Conservation (phyloP, 2,888 invertebrate species). For the Caenorhabditis parvicauda region DNA sequence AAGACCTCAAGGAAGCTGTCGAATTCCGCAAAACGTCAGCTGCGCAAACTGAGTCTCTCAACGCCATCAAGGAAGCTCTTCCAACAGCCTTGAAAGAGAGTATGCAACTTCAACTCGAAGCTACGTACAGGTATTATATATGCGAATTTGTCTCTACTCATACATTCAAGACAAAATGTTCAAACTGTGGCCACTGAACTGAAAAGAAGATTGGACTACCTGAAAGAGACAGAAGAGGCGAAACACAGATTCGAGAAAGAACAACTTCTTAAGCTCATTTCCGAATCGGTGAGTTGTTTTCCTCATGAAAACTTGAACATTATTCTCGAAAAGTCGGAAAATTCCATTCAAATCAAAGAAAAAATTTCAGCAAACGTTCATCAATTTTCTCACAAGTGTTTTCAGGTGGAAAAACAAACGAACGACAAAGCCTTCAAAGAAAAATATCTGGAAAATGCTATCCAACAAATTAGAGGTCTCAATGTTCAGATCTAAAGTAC, state of each 20-base stretch:
- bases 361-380: too few species aligned
- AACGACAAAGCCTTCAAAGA: too few species aligned
- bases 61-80: conserved; percentile 54
- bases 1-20: conserved; percentile 59
- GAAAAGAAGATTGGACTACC: conserved; percentile 74
- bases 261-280: conserved; percentile 91
- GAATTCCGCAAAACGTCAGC: conserved; percentile 60
- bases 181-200: conserved; percentile 50
- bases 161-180: conserved; percentile 48
- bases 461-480: too few species aligned
- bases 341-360: too few species aligned
- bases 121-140: conserved; percentile 73
- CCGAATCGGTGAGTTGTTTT: conserved; percentile 72
- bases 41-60: conserved; percentile 48
- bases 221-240: conserved; percentile 76
- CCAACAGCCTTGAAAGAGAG: conserved; percentile 72
- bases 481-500: too few species aligned
- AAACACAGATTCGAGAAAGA: conserved; percentile 83
- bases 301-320: neutral
- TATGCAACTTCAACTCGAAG: conserved; percentile 86
- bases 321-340: neutral
- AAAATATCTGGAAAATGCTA: too few species aligned
- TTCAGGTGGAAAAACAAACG: too few species aligned
- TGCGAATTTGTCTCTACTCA: neutral
- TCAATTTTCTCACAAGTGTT: too few species aligned